Evolutionary conservation across 2,797 vertebrate species (phyloP).

Genomic region (Sciaenops ocellatus): DNA sequence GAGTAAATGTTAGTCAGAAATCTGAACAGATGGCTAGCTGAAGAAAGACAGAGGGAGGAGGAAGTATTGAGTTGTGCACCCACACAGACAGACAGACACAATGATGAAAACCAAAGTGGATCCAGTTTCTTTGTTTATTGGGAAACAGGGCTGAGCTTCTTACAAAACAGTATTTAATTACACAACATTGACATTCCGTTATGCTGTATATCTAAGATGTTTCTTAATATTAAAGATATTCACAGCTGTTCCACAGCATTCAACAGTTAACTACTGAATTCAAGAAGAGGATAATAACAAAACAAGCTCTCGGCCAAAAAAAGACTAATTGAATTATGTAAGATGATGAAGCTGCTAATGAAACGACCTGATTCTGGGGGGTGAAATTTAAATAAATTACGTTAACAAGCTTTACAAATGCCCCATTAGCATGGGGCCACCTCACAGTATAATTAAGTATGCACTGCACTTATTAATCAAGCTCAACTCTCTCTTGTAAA

Average conservation of each 20-base stretch:
- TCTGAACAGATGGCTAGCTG: background rate
- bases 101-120: conserved; percentile 20
- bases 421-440: conserved; percentile 44
- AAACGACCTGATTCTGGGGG: conserved; percentile 35
- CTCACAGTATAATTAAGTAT: conserved; percentile 43
- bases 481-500: conserved; percentile 30
- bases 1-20: conserved; percentile 27
- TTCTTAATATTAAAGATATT: conserved; percentile 14
- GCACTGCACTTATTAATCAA: conserved; percentile 46
- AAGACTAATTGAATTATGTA: conserved; percentile 27
- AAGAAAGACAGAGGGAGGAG: background rate
- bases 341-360: conserved; percentile 45
- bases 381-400: conserved; percentile 70
- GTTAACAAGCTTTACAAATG: conserved; percentile 45
- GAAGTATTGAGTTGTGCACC: conserved; percentile 12
- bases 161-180: conserved; percentile 20
- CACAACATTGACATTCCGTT: no score
- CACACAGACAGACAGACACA: conserved; percentile 16
- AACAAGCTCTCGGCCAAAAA: conserved; percentile 10
- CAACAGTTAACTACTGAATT: background rate
- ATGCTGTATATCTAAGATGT: background rate
- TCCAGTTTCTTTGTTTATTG: conserved; percentile 73
- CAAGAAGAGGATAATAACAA: conserved; percentile 15
- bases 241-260: conserved; percentile 5
- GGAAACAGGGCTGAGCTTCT: conserved; percentile 30